Evolutionary conservation across 1,140 invertebrate species (phyloP).

Genomic region (Drosophila auraria): DNA sequence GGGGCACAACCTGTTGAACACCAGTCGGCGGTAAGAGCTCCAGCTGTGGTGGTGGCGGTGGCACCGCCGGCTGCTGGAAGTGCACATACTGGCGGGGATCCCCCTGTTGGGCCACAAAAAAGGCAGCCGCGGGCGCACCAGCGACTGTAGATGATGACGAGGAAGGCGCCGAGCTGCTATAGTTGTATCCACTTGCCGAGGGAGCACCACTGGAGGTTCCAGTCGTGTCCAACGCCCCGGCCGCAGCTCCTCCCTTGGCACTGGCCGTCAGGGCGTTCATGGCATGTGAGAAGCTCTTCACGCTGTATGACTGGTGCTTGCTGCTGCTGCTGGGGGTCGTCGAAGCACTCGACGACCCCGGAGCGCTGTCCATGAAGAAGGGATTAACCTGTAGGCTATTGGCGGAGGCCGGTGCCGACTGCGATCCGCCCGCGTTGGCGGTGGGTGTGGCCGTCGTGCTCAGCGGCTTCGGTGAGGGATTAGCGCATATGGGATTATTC

Average conservation of each 20-base stretch:
- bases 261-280: constrained; percentile 81
- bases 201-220: not conserved
- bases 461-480: constrained; percentile 76
- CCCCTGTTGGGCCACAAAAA: constrained; percentile 62
- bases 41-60: constrained; percentile 54
- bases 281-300: constrained; percentile 83
- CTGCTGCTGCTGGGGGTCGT: constrained; percentile 76
- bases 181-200: constrained; percentile 54
- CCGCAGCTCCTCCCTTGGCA: constrained; percentile 45
- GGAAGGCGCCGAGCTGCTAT: constrained; percentile 77
- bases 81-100: constrained; percentile 77
- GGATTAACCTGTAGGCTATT: constrained; percentile 81
- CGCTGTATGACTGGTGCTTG: constrained; percentile 76
- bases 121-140: constrained; percentile 49
- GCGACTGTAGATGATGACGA: constrained; percentile 41
- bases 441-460: constrained; percentile 63
- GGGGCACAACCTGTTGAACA: constrained; percentile 30
- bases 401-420: constrained; percentile 78
- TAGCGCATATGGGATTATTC: constrained; percentile 85
- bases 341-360: constrained; percentile 46
- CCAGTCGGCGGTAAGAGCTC: constrained; percentile 48
- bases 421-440: constrained; percentile 69
- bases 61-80: constrained; percentile 74
- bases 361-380: constrained; percentile 76
- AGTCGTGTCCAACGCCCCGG: constrained; percentile 42